These are phyloP conservation scores for Xerus rutilus DNA, from an alignment of 2,797 vertebrate genomes.

Conservation along the genomic window DNA sequence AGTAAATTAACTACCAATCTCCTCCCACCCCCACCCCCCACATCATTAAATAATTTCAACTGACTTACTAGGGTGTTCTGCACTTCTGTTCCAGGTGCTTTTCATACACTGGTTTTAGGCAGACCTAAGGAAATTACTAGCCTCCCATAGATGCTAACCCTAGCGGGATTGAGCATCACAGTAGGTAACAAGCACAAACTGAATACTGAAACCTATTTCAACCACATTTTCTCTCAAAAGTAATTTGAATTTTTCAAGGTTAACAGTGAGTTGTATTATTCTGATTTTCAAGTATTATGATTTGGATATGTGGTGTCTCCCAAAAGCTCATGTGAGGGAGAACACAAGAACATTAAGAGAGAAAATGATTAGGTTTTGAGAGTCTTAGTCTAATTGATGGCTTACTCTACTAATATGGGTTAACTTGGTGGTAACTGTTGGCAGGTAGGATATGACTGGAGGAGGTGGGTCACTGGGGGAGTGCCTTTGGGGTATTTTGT, in stretches of 20 bases:
- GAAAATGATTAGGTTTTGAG: too few relatives aligned
- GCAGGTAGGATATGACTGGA: too few relatives aligned
- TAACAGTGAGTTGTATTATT: neutral
- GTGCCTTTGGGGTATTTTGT: too few relatives aligned
- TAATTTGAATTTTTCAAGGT: neutral
- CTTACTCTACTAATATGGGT: too few relatives aligned
- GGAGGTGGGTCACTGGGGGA: too few relatives aligned
- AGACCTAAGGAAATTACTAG: neutral
- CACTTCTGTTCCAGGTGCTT: neutral
- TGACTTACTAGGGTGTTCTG: neutral
- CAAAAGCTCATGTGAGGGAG: too few relatives aligned
- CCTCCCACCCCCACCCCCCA: neutral
- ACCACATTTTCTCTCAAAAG: neutral
- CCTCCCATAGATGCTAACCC: neutral
- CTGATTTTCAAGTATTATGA: too few relatives aligned
- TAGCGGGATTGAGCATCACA: neutral
- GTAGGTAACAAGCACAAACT: neutral
- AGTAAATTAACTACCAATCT: slow-evolving; percentile 15
- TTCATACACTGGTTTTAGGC: slow-evolving; percentile 20
- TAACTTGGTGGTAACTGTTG: too few relatives aligned
- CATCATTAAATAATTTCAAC: neutral
- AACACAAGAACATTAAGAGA: too few relatives aligned
- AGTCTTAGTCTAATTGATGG: too few relatives aligned
- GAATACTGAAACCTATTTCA: neutral
- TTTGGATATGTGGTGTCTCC: too few relatives aligned